Base-by-base conservation (phyloP, 2,888 invertebrate species). In the Antheraea assamensis region DNA sequence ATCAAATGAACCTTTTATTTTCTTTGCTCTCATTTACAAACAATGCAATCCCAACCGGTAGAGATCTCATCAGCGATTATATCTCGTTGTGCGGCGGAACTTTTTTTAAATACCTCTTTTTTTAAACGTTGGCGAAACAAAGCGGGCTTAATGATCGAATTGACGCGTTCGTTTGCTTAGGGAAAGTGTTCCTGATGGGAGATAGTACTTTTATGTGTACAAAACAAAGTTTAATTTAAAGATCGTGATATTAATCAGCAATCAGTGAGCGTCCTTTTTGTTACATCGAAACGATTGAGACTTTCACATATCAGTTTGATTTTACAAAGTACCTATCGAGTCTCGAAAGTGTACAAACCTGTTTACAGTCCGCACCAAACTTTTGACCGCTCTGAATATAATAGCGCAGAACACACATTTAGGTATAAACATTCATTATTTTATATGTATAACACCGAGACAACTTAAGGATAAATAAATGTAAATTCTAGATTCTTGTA, bases 31-130 rank as follows among this genome's bases (percentile, higher is more conserved):
- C 90, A 91, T 92, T 92, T 90, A 88, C 92, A 92, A 92, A 93
- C 92, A 92, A 92, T 92, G 87, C 87, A 85, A 87, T 88, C 85
- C 83, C 83, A 80, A 81, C 42, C 81, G 80, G 82, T 81, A 77
- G 81, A 87, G 90, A 92, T 92, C 88, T 85, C 88, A 90, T 91
- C 89, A 86, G 82, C 82, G 90, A 90, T 92, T 89, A 89, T 89
- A 88, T 89, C 83, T 85, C 83, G 84, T 77, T 83, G 70, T 74
- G 64, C 35, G 42, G 71, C 58, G 66, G 71, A 72, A 70, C 64
- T 31, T 64, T 74, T 71, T 74, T 64, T 64, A 27, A 64, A 61
- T 68, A n/a, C 35, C 24, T 35, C 72, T 77, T 78, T 68, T 68
- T 68, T n/a, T 68, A 66, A 77, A 78, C 72, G 81, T 83, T 81